phyloP scores from a whole-genome alignment of 2,888 invertebrate species.

The Trachelus iudaicus region DNA sequence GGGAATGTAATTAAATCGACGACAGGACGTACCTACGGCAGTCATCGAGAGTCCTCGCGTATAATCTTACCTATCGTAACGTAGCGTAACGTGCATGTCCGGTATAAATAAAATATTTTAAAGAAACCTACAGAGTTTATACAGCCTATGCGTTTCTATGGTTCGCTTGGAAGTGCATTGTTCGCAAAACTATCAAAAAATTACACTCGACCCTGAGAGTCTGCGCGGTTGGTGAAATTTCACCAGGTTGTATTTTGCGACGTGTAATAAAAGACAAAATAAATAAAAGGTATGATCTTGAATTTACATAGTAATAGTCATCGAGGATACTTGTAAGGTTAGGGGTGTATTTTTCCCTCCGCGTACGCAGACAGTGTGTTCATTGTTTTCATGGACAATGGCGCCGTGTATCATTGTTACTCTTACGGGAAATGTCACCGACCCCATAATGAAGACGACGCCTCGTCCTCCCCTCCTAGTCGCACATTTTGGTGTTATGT shows the following conservation, averaged over 20 bases:
- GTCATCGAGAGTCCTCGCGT: neutral
- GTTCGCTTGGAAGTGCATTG: neutral
- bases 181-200: neutral
- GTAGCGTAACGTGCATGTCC: no score
- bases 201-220: neutral
- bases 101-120: neutral
- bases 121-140: neutral
- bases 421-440: constrained; percentile 19
- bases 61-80: no score
- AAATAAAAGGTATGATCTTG: neutral
- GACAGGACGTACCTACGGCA: neutral
- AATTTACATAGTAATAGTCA: neutral
- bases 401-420: constrained; percentile 49
- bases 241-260: neutral
- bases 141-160: no score
- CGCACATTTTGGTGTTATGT: constrained; percentile 17
- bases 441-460: constrained; percentile 31
- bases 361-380: constrained; percentile 13
- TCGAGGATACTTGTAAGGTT: neutral
- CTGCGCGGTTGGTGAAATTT: neutral
- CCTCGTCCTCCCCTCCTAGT: neutral
- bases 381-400: constrained; percentile 51
- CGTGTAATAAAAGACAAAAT: neutral
- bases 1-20: neutral
- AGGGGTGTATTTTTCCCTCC: neutral